phyloP scores from a whole-genome alignment of 2,113 vertebrate species.

The Stomatorhinus ivindoensis region DNA sequence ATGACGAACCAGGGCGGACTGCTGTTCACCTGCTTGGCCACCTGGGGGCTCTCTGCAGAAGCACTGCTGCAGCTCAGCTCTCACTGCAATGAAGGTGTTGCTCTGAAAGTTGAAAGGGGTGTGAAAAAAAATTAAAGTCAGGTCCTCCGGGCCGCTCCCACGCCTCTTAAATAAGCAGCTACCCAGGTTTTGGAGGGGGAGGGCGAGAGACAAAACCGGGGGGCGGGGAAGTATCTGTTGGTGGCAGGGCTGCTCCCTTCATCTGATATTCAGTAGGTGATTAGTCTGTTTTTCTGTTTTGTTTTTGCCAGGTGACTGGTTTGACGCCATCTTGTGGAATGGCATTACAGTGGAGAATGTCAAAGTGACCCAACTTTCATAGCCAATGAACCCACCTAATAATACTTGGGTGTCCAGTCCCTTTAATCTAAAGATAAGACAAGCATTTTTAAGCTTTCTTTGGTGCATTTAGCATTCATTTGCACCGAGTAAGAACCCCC shows the following conservation, averaged over 20 bases:
- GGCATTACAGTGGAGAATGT: background rate
- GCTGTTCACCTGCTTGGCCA: background rate
- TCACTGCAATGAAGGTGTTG: background rate
- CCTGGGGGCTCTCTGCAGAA: background rate
- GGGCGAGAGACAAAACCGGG: background rate
- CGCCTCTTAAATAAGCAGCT: background rate
- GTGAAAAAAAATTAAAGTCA: background rate
- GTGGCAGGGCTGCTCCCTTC: background rate
- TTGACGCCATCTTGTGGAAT: background rate
- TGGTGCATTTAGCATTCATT: background rate
- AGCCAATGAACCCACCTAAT: background rate
- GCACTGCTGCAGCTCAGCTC: background rate
- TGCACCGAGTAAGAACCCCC: background rate
- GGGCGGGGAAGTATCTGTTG: background rate
- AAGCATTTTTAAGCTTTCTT: background rate
- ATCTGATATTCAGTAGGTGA: constrained; percentile 1
- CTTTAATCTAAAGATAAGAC: background rate
- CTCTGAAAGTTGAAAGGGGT: background rate
- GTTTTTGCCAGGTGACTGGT: background rate
- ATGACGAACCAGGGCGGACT: background rate
- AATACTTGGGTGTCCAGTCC: background rate
- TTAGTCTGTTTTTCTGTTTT: background rate
- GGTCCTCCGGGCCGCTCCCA: background rate
- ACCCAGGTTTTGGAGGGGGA: background rate
- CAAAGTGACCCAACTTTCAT: background rate